Conservation (phyloP, 1,140 invertebrate genomes). For the Nasonia longicornis region DNA sequence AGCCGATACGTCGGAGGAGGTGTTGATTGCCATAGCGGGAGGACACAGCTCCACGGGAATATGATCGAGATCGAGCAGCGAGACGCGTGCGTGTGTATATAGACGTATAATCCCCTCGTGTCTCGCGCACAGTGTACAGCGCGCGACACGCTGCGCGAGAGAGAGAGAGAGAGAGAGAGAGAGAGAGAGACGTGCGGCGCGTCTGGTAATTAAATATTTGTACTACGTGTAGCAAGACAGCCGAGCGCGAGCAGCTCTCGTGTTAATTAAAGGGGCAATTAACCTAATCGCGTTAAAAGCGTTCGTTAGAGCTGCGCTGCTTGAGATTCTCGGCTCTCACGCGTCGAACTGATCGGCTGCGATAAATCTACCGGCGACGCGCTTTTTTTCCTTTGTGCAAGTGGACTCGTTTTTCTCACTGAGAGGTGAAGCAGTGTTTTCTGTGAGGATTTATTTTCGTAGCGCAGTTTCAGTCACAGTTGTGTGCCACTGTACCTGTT, state of each 20-base stretch:
- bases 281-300: constrained; percentile 57
- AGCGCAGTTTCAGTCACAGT: too few relatives aligned
- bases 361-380: not conserved
- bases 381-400: not conserved
- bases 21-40: constrained; percentile 16
- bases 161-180: not conserved
- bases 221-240: constrained; percentile 49
- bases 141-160: not conserved
- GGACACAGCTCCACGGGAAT: constrained; percentile 18
- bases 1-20: constrained; percentile 7
- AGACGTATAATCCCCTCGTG: too few relatives aligned
- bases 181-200: constrained; percentile 42
- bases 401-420: too few relatives aligned
- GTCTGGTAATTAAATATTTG: constrained; percentile 63
- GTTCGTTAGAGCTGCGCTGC: constrained; percentile 16
- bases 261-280: constrained; percentile 62
- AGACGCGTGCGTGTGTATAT: constrained; percentile 8
- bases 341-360: not conserved
- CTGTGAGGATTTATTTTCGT: too few relatives aligned
- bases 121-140: not conserved
- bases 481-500: too few relatives aligned
- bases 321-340: constrained; percentile 3
- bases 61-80: constrained; percentile 43
- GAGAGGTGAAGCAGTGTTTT: too few relatives aligned
- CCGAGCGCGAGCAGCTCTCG: constrained; percentile 48